A percentile compares a stretch with the other conserved stretches of the same genome.
phyloP scores from a whole-genome alignment of 2,888 invertebrate genomes.

The Dolichomitus sp. region DNA sequence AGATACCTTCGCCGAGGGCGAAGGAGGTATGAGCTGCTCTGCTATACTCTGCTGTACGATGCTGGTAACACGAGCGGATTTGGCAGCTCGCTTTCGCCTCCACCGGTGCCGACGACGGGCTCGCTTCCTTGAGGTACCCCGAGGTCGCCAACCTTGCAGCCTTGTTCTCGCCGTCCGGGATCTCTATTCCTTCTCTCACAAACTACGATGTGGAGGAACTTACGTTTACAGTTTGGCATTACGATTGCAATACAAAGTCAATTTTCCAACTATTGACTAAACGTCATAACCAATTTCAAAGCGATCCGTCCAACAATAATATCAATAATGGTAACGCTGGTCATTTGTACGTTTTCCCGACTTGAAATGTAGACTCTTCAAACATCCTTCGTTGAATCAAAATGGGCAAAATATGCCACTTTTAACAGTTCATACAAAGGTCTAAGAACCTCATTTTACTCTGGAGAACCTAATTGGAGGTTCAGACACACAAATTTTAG shows the following conservation, averaged over 20 bases:
- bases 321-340: neutral
- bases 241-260: neutral
- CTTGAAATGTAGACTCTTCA: too few species aligned
- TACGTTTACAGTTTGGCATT: neutral
- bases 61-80: slow-evolving; percentile 75
- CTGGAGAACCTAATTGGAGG: too few species aligned
- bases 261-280: neutral
- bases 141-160: slow-evolving; percentile 60
- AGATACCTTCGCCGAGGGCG: slow-evolving; percentile 67
- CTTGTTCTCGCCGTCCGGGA: neutral
- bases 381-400: too few species aligned
- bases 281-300: neutral
- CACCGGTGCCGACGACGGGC: slow-evolving; percentile 38
- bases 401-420: too few species aligned
- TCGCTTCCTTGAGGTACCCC: slow-evolving; percentile 34
- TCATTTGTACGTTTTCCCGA: neutral
- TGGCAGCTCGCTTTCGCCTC: slow-evolving; percentile 70
- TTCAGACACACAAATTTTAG: too few species aligned
- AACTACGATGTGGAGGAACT: slow-evolving; percentile 1
- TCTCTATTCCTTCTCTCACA: neutral
- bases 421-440: too few species aligned
- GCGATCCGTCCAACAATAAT: neutral
- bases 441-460: too few species aligned
- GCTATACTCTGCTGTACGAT: slow-evolving; percentile 61
- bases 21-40: slow-evolving; percentile 62